Evolutionary conservation across 2,888 invertebrate species (phyloP).

Genomic region (Nomada goodeniana): DNA sequence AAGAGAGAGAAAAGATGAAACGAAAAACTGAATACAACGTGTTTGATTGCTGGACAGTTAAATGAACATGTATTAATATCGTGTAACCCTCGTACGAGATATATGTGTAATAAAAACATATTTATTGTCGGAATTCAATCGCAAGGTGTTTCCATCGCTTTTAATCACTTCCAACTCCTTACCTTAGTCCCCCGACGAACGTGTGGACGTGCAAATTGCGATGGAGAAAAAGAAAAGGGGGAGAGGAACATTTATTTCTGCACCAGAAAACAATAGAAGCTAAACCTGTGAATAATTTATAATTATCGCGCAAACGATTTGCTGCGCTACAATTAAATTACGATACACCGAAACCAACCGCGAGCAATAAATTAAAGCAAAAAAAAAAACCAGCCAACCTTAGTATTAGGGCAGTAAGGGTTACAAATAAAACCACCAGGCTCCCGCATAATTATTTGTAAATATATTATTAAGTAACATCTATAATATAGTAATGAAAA

Average conservation of each 20-base stretch:
- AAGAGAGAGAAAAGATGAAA: constrained; percentile 5
- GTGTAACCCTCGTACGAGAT: constrained; percentile 84
- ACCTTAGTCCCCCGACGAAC: no score
- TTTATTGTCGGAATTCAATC: constrained; percentile 81
- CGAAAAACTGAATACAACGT: constrained; percentile 79
- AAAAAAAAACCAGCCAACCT: no score
- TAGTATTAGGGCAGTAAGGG: neutral
- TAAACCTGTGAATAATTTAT: no score
- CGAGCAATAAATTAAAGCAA: neutral
- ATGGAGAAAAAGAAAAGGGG: no score
- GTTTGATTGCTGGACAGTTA: constrained; percentile 85
- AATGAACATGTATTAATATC: constrained; percentile 84
- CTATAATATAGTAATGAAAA: constrained; percentile 83
- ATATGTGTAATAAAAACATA: constrained; percentile 84
- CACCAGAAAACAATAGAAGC: no score
- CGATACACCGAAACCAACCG: neutral
- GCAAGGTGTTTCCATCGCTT: neutral
- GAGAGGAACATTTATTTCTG: neutral
- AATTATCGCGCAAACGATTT: no score
- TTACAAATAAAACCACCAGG: constrained; percentile 66
- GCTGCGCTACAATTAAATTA: no score
- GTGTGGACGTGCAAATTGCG: no score
- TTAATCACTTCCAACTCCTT: no score
- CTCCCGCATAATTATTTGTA: constrained; percentile 80
- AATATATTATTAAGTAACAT: constrained; percentile 83